These are phyloP conservation scores for Drosophila kanekoi DNA, from an alignment of 2,888 invertebrate species.

Conservation along the genomic window DNA sequence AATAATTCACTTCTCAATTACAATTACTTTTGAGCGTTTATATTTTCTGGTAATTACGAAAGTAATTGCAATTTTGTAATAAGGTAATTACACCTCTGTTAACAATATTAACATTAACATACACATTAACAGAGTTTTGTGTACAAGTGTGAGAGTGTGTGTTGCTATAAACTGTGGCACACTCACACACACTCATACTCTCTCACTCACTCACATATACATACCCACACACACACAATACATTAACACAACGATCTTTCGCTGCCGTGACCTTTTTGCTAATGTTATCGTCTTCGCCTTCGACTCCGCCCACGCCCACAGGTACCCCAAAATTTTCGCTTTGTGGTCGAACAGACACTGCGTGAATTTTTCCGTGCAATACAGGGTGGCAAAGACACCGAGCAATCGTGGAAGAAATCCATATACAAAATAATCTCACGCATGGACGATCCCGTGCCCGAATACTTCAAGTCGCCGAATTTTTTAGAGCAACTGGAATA, in stretches of 20 bases:
- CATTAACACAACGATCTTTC: constrained; percentile 35
- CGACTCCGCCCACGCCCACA: constrained; percentile 83
- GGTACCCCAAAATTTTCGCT: constrained; percentile 99
- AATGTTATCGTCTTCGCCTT: constrained; percentile 32
- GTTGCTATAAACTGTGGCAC: constrained; percentile 10
- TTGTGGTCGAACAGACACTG: constrained; percentile 98
- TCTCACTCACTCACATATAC: constrained; percentile 27
- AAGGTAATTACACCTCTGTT: constrained; percentile 43
- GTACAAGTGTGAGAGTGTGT: constrained; percentile 18
- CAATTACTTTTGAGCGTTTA: constrained; percentile 5
- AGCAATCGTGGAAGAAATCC: constrained; percentile 99
- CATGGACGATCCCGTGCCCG: constrained; percentile 99
- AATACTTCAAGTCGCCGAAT: constrained; percentile 99
- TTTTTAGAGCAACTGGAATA: constrained; percentile 99
- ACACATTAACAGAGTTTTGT: constrained; percentile 30
- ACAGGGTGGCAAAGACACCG: constrained; percentile 97
- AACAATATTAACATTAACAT: constrained; percentile 16
- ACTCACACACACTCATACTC: constrained; percentile 23
- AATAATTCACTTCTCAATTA: constrained; percentile 3
- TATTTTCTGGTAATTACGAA: neutral
- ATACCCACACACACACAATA: neutral
- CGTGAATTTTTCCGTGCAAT: constrained; percentile 99
- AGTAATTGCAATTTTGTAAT: constrained; percentile 8
- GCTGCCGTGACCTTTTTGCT: constrained; percentile 52
- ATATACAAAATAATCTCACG: constrained; percentile 99